A percentile compares a stretch with the other conserved stretches of the same genome.
Conservation (phyloP, 2,888 invertebrate species). For the Orchestes rusci region DNA sequence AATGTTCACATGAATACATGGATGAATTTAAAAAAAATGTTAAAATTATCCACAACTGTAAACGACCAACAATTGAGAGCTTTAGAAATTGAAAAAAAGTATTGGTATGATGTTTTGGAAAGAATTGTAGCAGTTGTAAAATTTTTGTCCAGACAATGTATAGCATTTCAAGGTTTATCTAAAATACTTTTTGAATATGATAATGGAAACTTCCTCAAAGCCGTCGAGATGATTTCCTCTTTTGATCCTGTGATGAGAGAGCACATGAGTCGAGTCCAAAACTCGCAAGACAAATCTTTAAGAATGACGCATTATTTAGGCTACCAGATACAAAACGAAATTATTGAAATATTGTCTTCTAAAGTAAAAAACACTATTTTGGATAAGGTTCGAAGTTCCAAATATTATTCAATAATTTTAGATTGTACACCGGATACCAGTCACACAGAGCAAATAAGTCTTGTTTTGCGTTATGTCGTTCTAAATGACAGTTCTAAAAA, state of each 20-base stretch:
- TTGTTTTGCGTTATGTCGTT: slow-evolving; percentile 28
- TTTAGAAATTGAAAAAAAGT: slow-evolving; percentile 11
- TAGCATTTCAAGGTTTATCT: slow-evolving; percentile 10
- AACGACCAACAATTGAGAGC: slow-evolving; percentile 6
- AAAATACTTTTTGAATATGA: slow-evolving; percentile 10
- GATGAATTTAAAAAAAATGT: slow-evolving; percentile 11
- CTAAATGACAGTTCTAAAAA: slow-evolving; percentile 14
- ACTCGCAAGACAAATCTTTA: slow-evolving; percentile 2
- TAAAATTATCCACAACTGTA: slow-evolving; percentile 5
- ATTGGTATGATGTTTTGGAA: slow-evolving; percentile 11
- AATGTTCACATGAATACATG: slow-evolving; percentile 11
- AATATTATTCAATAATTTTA: slow-evolving; percentile 31
- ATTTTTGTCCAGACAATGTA: slow-evolving; percentile 11
- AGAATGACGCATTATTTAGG: slow-evolving; percentile 6
- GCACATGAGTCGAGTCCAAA: slow-evolving; percentile 9
- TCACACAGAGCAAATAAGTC: slow-evolving; percentile 33
- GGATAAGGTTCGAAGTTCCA: slow-evolving; percentile 22
- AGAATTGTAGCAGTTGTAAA: slow-evolving; percentile 12
- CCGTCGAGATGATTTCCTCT: slow-evolving; percentile 9
- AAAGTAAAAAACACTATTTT: slow-evolving; percentile 11
- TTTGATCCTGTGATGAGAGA: slow-evolving; percentile 15
- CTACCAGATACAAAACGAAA: slow-evolving; percentile 1
- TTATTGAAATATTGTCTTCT: slow-evolving; percentile 7
- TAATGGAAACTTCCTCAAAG: slow-evolving; percentile 10
- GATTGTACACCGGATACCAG: slow-evolving; percentile 30